A percentile compares a stretch with the other conserved stretches of the same genome.
Conservation (phyloP, 2,113 vertebrate species). For the Tetraodon nigroviridis region DNA sequence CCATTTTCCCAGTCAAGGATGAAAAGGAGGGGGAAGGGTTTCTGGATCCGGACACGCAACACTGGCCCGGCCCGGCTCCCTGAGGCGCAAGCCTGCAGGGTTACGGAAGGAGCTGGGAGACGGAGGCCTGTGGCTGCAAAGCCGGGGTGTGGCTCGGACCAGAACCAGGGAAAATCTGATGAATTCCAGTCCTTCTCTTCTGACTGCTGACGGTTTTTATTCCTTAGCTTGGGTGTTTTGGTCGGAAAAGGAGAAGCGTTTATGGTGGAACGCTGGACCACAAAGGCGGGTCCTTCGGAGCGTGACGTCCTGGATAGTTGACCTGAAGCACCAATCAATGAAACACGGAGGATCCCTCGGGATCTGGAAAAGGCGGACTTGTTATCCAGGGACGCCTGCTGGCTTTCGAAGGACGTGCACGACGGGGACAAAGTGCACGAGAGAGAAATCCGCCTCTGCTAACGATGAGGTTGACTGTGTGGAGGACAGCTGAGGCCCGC, state of each 20-base stretch:
- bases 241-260: conserved; percentile 35
- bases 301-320: conserved; percentile 21
- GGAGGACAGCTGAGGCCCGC: conserved; percentile 37
- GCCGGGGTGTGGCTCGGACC: conserved; percentile 16
- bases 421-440: conserved; percentile 39
- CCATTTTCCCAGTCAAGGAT: conserved; percentile 70
- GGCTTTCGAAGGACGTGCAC: conserved; percentile 51
- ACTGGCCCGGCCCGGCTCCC: conserved; percentile 55
- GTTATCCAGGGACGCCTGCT: conserved; percentile 49
- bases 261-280: conserved; percentile 37
- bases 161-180: conserved; percentile 1
- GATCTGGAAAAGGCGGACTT: conserved; percentile 40
- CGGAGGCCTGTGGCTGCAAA: conserved; percentile 2
- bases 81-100: conserved; percentile 43
- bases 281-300: conserved; percentile 39
- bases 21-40: conserved; percentile 59
- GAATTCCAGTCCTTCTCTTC: neutral
- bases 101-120: conserved; percentile 14
- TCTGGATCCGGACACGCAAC: conserved; percentile 59
- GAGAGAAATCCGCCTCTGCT: conserved; percentile 56
- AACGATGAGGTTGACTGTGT: conserved; percentile 58
- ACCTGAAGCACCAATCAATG: conserved; percentile 59
- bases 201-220: conserved; percentile 10
- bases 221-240: conserved; percentile 5
- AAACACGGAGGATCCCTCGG: conserved; percentile 64